Conservation (phyloP, 2,888 invertebrate species). For the Hylaea fasciaria region DNA sequence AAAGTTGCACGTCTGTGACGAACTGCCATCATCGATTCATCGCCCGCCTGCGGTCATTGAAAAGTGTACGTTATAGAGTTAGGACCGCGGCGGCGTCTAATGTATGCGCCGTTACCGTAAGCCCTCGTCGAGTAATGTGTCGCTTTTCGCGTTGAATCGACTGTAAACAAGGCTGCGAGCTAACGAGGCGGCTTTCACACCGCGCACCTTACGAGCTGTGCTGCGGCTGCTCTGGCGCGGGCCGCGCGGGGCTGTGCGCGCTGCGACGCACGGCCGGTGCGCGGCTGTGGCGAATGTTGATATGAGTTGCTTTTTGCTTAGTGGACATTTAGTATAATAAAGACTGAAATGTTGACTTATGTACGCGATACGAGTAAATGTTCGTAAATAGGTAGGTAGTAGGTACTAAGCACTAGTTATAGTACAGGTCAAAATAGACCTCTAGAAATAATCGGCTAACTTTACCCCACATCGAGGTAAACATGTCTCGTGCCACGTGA, state of each 20-base stretch:
- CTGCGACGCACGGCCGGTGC: background rate
- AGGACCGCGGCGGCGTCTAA: slow-evolving; percentile 3
- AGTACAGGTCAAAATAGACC: too few species aligned
- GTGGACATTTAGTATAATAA: too few species aligned
- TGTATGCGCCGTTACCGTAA: slow-evolving; percentile 11
- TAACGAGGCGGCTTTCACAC: slow-evolving; percentile 32
- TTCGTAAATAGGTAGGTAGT: too few species aligned
- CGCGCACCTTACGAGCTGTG: slow-evolving; percentile 8
- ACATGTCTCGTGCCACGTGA: too few species aligned
- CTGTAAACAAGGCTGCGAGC: slow-evolving; percentile 30
- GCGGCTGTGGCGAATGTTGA: background rate
- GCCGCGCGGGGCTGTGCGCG: background rate
- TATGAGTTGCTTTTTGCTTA: too few species aligned
- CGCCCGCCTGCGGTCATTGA: slow-evolving; percentile 2
- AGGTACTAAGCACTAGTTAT: too few species aligned
- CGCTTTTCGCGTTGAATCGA: slow-evolving; percentile 23
- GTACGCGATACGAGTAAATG: too few species aligned
- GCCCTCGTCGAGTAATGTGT: slow-evolving; percentile 24
- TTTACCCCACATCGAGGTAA: too few species aligned
- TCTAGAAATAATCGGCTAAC: background rate
- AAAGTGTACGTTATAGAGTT: background rate
- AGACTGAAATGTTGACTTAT: too few species aligned
- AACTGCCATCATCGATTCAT: background rate
- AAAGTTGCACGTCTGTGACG: slow-evolving; percentile 5
- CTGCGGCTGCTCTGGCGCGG: background rate